Conservation (phyloP, 2,113 vertebrate genomes). For the Aphelocoma coerulescens region DNA sequence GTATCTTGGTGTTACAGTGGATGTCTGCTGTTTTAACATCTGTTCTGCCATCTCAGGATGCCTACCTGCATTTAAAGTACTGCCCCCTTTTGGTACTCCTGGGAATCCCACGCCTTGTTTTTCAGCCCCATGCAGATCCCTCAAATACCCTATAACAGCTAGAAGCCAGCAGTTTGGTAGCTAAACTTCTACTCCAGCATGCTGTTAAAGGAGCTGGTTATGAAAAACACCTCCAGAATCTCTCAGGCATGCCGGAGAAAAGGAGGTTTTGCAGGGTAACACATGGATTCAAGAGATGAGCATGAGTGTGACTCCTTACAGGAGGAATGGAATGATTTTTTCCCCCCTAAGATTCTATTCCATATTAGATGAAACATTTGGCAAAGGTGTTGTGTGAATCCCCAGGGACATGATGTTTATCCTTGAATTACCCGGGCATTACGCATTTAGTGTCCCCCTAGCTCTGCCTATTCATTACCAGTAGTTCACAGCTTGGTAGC, state of each 20-base stretch:
- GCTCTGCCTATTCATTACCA: background rate
- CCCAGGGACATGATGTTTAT: background rate
- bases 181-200: background rate
- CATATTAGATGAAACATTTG: background rate
- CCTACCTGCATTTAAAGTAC: background rate
- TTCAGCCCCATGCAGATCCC: background rate
- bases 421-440: background rate
- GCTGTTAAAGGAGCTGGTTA: background rate
- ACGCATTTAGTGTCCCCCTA: background rate
- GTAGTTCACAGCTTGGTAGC: background rate
- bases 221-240: background rate
- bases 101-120: background rate
- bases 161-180: background rate
- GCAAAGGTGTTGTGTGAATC: background rate
- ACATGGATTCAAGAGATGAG: background rate
- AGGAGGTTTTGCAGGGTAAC: background rate
- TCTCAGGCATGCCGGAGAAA: fast-evolving
- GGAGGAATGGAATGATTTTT: background rate
- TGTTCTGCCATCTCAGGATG: background rate
- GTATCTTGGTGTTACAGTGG: background rate
- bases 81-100: background rate
- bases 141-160: background rate
- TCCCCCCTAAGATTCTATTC: background rate
- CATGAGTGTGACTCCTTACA: background rate
- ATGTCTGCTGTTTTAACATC: background rate